Evolutionary conservation across 2,888 invertebrate species (phyloP), one percentile per base, ranked within the genome.

Genomic region (Diaperis boleti): DNA sequence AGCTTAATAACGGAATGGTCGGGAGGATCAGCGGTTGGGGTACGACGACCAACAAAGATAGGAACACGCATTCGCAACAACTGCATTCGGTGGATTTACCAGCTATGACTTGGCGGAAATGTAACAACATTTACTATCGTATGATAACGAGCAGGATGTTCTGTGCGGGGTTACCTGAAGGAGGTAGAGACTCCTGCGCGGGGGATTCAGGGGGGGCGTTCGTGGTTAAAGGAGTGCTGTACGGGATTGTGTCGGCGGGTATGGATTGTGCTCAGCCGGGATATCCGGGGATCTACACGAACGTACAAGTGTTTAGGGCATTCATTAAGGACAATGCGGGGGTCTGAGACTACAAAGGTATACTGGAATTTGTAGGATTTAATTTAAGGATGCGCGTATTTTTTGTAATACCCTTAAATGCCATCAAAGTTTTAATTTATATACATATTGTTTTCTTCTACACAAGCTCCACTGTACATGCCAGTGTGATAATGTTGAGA

Each of bases 231-330:
- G 45, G 45, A n/a, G 31, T 52, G 17, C n/a, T 62, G 11, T 62
- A 52, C 8, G 62, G 62, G 13, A 37, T 62, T 18, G 52, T 62
- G 5, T 62, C 62, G 4, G 22, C 17, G 17, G 62, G 62, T 14
- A 18, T 57, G 11, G 57, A 37, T 10, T 62, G 62, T 26, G 62
- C 37, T 2, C n/a, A 50, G 14, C 37, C 62, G 11, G 26, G 29
- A 8, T 57, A 31, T 18, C 62, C 62, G 13, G 62, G 62, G 20
- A 18, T 62, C 29, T 62, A 62, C 14, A 57, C 62, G 1, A 37
- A 62, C 13, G 52, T 62, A 1, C 26, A 13, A 2, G 56, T 86
- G 69, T 80, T 83, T 5, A 45, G 55, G 18, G 37, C 13, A 8
- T 62, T 56, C 15, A 42, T 62, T 11, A 39, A 13, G 14, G 55